Conservation (phyloP, 1,140 invertebrate genomes). For the Babylonia areolata region DNA sequence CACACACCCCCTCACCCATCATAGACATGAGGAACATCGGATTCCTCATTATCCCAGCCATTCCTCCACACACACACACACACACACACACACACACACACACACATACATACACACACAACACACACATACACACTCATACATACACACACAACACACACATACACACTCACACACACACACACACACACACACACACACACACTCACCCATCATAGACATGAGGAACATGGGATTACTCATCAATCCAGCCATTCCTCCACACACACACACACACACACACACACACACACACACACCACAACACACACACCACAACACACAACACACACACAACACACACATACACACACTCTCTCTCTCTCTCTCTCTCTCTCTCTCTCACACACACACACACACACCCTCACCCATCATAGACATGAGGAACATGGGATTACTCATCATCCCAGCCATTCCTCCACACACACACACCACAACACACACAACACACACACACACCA, state of each 20-base stretch:
- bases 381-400: constrained; percentile 21
- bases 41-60: too few relatives aligned
- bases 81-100: not conserved
- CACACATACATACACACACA: not conserved
- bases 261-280: too few relatives aligned
- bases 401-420: not conserved
- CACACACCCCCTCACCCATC: too few relatives aligned
- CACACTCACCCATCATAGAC: not conserved
- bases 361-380: not conserved
- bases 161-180: not conserved
- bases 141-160: not conserved
- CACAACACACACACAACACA: too few relatives aligned
- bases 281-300: too few relatives aligned
- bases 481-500: not conserved
- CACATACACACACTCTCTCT: too few relatives aligned
- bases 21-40: too few relatives aligned
- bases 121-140: not conserved
- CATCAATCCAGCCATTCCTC: not conserved
- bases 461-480: not conserved
- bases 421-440: not conserved
- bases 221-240: not conserved
- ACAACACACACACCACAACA: too few relatives aligned
- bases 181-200: constrained; percentile 25
- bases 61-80: not conserved
- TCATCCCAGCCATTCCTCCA: not conserved